Evolutionary conservation across 2,888 invertebrate species (phyloP).

Genomic region (Sympetrum striolatum): DNA sequence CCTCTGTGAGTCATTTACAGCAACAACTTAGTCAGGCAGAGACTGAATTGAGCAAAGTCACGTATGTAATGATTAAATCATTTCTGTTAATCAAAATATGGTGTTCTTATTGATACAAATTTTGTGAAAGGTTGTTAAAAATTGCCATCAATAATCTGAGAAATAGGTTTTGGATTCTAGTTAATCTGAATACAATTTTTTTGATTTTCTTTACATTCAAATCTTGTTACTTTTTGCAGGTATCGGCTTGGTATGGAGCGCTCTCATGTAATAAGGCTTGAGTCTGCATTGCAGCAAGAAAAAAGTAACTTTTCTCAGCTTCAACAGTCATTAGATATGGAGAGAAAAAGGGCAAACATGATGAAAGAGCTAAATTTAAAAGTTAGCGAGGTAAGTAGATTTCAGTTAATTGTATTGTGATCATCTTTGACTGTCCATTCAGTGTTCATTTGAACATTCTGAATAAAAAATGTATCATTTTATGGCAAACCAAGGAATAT

Average conservation of each 20-base stretch:
- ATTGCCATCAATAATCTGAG: too few species aligned
- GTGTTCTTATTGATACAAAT: too few species aligned
- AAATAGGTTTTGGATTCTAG: too few species aligned
- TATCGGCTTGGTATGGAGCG: constrained; percentile 55
- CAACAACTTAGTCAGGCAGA: constrained; percentile 13
- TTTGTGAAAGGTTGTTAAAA: too few species aligned
- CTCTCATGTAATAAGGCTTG: constrained; percentile 53
- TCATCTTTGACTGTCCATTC: background rate
- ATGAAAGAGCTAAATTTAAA: constrained; percentile 48
- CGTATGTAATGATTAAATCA: constrained; percentile 10
- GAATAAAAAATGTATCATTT: background rate
- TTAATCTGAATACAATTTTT: too few species aligned
- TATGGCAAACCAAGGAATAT: background rate
- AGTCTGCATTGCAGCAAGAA: constrained; percentile 55
- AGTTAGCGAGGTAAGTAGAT: background rate
- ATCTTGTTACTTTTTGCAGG: constrained; percentile 48
- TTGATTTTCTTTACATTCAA: too few species aligned
- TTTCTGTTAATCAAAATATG: too few species aligned
- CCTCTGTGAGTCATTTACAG: background rate
- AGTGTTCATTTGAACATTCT: background rate
- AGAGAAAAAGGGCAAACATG: constrained; percentile 51
- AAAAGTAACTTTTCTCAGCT: constrained; percentile 53
- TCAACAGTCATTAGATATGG: constrained; percentile 54
- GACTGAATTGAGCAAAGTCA: constrained; percentile 6
- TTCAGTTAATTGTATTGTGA: background rate